Base-by-base conservation (phyloP, 2,113 vertebrate genomes). In the Misgurnus mizolepis region DNA sequence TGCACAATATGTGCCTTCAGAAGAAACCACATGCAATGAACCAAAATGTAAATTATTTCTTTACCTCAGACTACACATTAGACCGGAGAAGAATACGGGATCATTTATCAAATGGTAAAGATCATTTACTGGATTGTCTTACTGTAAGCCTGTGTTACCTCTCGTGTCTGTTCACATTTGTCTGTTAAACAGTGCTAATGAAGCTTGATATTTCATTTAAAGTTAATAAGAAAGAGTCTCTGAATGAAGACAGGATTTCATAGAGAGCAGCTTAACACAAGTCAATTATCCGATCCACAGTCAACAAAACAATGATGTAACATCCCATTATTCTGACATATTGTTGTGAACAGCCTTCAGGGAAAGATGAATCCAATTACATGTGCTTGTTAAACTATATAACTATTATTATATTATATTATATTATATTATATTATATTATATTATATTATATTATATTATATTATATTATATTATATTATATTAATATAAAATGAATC, bases 121-220 rank as follows among this genome's bases (percentile, higher is more conserved):
- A 61, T 61, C 50, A 56, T 18, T 39, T 18, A 0, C 47, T 39
- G 47, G 4, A 45, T 12, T 50, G 10, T 50, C 49, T 50, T 50
- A 4, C 11, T 50, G 9, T 50, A 50, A 12, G 49, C 14, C 5
- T 53, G 22, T 53, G 67, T 5, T 70, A 70, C 74, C 11, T 34
- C 18, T 27, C 61, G 45, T 61, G 22, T 11, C 43, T 75, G 58
- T 39, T 62, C 7, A 34, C 34, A 3, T 22, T 22, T 34, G 58
- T 49, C 58, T 11, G 72, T 49, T 64, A 45, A 22, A 49, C 43
- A 34, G 72, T 60, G 58, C 58, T 75, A 75, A 75, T 64, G 15
- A 64, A 75, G 43, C 72, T 34, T 50, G 77, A 69, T 40, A 68
- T 78, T 58, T 68, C 5, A 50, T 47, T 60, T 58, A 58, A 61